Evolutionary conservation across 2,888 invertebrate genomes (phyloP), one percentile per base, ranked within the genome.

Genomic region (Caenorhabditis wallacei): DNA sequence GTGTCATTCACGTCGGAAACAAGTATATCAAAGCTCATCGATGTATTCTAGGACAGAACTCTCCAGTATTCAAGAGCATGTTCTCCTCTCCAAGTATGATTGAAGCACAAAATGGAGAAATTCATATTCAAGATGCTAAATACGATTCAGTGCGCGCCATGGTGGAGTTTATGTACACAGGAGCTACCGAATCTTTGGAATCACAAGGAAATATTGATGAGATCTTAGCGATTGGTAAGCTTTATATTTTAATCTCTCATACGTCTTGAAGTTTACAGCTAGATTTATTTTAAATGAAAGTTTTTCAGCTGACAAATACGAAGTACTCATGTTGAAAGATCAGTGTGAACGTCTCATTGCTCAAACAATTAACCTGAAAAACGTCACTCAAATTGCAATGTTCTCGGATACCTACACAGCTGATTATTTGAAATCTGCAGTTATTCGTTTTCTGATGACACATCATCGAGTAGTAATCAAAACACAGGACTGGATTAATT

Each of bases 141-240:
- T 89, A 85, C 8, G 90, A 88, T 57, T 85, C 90, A 16, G 90
- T 90, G 11, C 76, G 85, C 1, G 89, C 88, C 1, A 89, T 91
- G 90, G 83, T 91, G 10, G 88, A 91, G 66, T 91, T 85, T 74
- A 89, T 91, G 84, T 91, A 91, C 82, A 89, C 89, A 1, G 90
- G 90, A 37, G 68, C 61, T 8, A 84, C 87, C 2, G 89, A 81
- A 5, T 61, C 74, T 11, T 48, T 85, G n/a, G 87, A 87, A 54
- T 64, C 68, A 56, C 57, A 81, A 54, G 59, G 75, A 16, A 76
- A 76, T 63, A 87, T 89, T n/a, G 88, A 90, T 30, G 90, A 90
- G 24, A 84, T 91, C 22, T 70, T 91, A 13, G 88, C 88, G 1
- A 86, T 90, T 59, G 86, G 86, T 84, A 56, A 56, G 81, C 1